phyloP scores from a whole-genome alignment of 2,797 vertebrate species.

The Premnoplex brunnescens region DNA sequence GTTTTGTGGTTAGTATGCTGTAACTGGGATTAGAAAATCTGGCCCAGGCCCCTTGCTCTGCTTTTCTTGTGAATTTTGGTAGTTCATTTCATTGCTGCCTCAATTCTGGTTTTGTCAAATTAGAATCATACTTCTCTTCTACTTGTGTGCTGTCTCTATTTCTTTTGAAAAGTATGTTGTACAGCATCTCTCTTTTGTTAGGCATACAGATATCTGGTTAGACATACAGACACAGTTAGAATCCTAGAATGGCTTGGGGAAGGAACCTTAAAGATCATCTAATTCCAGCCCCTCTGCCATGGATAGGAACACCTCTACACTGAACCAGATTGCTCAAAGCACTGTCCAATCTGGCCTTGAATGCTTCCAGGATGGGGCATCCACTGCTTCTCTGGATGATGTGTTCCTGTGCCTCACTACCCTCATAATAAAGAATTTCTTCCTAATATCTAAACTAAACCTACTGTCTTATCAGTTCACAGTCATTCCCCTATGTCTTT shows the following conservation, averaged over 20 bases:
- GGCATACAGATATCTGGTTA: background rate
- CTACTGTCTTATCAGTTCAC: background rate
- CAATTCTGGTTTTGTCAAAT: background rate
- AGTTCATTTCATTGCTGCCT: background rate
- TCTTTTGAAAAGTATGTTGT: background rate
- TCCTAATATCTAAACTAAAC: background rate
- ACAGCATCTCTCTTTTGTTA: background rate
- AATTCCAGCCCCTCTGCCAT: background rate
- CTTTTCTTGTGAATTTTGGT: background rate
- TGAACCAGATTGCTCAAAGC: background rate
- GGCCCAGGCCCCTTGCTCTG: background rate
- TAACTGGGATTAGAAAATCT: background rate
- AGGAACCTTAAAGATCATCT: background rate
- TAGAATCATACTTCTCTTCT: background rate
- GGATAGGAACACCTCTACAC: background rate
- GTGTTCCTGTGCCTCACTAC: background rate
- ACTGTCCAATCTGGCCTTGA: background rate
- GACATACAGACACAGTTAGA: background rate
- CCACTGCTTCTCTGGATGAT: background rate
- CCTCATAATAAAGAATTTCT: background rate
- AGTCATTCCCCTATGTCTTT: background rate
- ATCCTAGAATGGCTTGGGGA: background rate
- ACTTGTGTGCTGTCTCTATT: background rate
- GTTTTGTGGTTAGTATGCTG: background rate
- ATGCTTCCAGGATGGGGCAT: background rate